Evolutionary conservation across 2,888 invertebrate species (phyloP).

Genomic region (Elegia similella): DNA sequence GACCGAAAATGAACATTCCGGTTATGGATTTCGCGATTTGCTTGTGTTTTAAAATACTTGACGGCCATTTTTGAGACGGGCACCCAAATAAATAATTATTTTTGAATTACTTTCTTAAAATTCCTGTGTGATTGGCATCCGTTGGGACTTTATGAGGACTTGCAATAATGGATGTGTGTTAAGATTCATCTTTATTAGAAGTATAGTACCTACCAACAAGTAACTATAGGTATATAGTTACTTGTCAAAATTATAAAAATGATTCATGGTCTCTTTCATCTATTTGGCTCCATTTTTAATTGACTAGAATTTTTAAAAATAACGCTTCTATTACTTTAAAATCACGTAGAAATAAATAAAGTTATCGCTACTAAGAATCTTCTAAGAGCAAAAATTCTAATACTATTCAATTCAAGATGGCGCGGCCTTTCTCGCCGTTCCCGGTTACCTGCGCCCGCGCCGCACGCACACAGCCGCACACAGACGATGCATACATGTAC

Average conservation of each 20-base stretch:
- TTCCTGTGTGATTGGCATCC: neutral
- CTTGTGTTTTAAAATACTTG: slow-evolving; percentile 21
- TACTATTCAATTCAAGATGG: slow-evolving; percentile 35
- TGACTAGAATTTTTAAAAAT: no score
- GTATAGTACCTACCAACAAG: no score
- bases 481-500: slow-evolving; percentile 54
- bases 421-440: slow-evolving; percentile 56
- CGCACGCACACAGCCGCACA: slow-evolving; percentile 30
- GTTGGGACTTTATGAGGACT: neutral
- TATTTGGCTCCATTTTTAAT: no score
- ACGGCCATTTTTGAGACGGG: slow-evolving; percentile 20
- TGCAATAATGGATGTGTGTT: neutral
- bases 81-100: slow-evolving; percentile 11
- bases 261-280: no score
- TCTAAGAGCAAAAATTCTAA: slow-evolving; percentile 64
- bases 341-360: neutral
- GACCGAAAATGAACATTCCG: slow-evolving; percentile 24
- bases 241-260: no score
- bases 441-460: slow-evolving; percentile 74
- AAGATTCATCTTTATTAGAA: neutral
- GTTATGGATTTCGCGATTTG: slow-evolving; percentile 14
- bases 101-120: slow-evolving; percentile 1
- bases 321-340: neutral
- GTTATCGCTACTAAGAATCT: slow-evolving; percentile 55
- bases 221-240: no score